Conservation (phyloP, 2,797 vertebrate species). For the Lindbergichthys nudifrons region DNA sequence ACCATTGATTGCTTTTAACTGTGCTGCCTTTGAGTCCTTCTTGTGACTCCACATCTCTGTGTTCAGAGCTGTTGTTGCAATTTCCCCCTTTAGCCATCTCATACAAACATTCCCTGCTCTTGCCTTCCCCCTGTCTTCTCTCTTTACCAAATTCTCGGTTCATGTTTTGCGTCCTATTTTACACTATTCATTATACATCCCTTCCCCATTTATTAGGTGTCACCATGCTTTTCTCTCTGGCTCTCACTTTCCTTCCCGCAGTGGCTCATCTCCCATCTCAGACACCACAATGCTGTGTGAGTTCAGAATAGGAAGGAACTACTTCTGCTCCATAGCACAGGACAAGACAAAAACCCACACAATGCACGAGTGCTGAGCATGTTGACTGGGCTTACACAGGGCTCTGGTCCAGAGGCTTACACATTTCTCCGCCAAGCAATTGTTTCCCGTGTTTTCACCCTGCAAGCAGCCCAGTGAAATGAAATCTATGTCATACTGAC, state of each 20-base stretch:
- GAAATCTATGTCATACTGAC: conserved; percentile 31
- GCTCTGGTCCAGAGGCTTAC: conserved; percentile 51
- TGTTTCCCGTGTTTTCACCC: conserved; percentile 45
- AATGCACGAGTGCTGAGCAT: conserved; percentile 56
- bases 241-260: conserved; percentile 55
- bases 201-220: conserved; percentile 53
- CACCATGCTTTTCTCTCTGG: conserved; percentile 9
- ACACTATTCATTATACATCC: conserved; percentile 53
- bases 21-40: conserved; percentile 11
- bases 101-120: conserved; percentile 38
- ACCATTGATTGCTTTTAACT: conserved; percentile 22
- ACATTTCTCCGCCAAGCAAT: conserved; percentile 54
- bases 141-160: conserved; percentile 27
- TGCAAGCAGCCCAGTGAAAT: conserved; percentile 37
- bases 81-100: conserved; percentile 48
- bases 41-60: conserved; percentile 16
- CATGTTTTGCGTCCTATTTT: conserved; percentile 44
- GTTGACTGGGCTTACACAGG: conserved; percentile 51
- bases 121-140: conserved; percentile 41
- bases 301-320: conserved; percentile 67
- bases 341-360: conserved; percentile 56
- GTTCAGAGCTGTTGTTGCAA: conserved; percentile 9
- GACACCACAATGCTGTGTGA: conserved; percentile 64
- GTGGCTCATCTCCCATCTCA: conserved; percentile 55
- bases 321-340: conserved; percentile 74